A percentile compares a stretch with the other conserved stretches of the same genome.
phyloP scores from a whole-genome alignment of 2,888 invertebrate genomes.

The Polydrusus tereticollis region DNA sequence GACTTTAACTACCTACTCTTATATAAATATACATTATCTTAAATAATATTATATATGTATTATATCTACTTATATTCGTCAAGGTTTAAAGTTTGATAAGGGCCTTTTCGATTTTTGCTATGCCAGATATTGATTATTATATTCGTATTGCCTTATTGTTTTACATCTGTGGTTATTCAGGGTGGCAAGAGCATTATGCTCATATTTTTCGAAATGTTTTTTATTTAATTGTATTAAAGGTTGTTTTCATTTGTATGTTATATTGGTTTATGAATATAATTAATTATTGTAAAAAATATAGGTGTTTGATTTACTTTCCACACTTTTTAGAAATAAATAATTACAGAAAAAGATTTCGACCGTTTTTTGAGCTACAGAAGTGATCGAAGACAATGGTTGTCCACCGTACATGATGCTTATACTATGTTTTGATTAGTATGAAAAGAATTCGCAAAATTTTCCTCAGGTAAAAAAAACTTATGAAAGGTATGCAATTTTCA shows the following conservation, averaged over 20 bases:
- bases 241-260: constrained; percentile 69
- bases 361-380: too few relatives aligned
- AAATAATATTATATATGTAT: constrained; percentile 59
- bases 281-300: constrained; percentile 50
- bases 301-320: neutral
- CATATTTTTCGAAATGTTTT: constrained; percentile 69
- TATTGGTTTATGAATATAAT: constrained; percentile 68
- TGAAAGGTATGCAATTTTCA: too few relatives aligned
- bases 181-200: constrained; percentile 71
- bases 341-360: too few relatives aligned
- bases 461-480: too few relatives aligned
- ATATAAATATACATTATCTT: constrained; percentile 58
- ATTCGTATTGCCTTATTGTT: constrained; percentile 59
- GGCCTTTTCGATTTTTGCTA: constrained; percentile 51
- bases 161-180: constrained; percentile 68
- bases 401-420: too few relatives aligned
- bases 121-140: constrained; percentile 45
- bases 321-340: too few relatives aligned
- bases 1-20: constrained; percentile 45
- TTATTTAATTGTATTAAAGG: constrained; percentile 68
- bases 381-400: too few relatives aligned
- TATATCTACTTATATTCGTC: constrained; percentile 60
- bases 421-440: too few relatives aligned
- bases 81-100: constrained; percentile 49
- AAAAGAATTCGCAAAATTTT: too few relatives aligned